Evolutionary conservation across 92 coral and sea anemone species (phyloP), one percentile per base, ranked within the genome.

Genomic region (Umimayanthus chanpuru): DNA sequence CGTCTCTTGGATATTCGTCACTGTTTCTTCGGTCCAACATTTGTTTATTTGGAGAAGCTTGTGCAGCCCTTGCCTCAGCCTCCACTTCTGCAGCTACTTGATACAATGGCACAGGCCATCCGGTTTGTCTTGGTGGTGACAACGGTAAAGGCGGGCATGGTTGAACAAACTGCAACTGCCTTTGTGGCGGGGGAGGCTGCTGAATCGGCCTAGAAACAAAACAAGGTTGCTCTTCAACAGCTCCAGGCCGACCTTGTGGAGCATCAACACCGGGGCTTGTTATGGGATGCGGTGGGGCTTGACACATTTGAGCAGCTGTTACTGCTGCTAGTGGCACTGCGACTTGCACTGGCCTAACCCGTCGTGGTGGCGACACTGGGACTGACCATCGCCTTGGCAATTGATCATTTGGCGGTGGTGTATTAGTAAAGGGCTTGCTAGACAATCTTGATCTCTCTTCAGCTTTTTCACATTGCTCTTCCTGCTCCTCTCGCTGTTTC

Each of bases 401-500:
- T 30, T 65, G 75, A 0, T 81, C 16, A 32, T 39, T 65, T 14
- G 15, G n/a, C 6, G 55, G 56, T 29, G 66, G 86, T 6, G 76
- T 53, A 68, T 47, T 81, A 36, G 39, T 78, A 5, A 73, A 73
- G 43, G 77, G 76, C 25, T 82, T 82, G 39, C 26, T 82, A 47
- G 77, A 68, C n/a, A 82, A 9, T 29, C 38, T 43, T 23, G 78
- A 66, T 68, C 23, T 82, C 76, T 82, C 86, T 16, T 70, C 66
- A 40, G 44, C 72, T 49, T 38, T 50, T 36, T 85, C 88, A 40
- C 21, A 40, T 43, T 30, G 66, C 38, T 88, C 74, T 72, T 93
- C 93, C 4, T 88, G 81, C 28, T 90, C 93, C 23, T 88, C 93
- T 30, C 89, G 88, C 81, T 56, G 78, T 73, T 88, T 89, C 47